phyloP scores from a whole-genome alignment of 2,888 invertebrate species.

The Drosophila sordidula region DNA sequence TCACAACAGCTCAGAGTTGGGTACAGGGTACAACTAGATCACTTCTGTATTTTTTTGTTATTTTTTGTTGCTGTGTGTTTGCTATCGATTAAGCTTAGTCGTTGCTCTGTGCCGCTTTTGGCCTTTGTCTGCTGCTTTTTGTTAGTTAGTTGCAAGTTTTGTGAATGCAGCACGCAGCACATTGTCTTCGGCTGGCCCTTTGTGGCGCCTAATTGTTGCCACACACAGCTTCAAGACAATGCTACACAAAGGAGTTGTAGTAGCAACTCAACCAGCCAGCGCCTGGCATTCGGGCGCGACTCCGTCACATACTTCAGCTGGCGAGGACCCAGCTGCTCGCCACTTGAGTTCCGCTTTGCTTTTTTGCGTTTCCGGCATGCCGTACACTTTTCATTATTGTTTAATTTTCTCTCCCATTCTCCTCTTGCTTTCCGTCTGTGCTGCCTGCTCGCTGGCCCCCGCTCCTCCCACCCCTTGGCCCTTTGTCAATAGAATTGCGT shows the following conservation, averaged over 20 bases:
- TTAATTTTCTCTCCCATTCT: conserved; percentile 13
- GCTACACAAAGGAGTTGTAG: conserved; percentile 18
- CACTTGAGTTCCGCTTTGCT: conserved; percentile 35
- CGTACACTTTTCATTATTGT: conserved; percentile 34
- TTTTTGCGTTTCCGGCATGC: conserved; percentile 26
- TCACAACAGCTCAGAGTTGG: too few relatives aligned
- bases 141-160: conserved; percentile 12
- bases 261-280: neutral
- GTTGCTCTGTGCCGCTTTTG: conserved; percentile 41
- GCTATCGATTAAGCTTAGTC: conserved; percentile 72
- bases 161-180: conserved; percentile 22
- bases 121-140: conserved; percentile 25
- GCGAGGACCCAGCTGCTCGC: conserved; percentile 15
- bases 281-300: neutral
- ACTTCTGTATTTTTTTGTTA: conserved; percentile 4
- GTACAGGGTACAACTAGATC: neutral
- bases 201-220: conserved; percentile 25
- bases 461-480: neutral
- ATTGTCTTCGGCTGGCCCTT: conserved; percentile 26
- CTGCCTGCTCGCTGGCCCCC: neutral
- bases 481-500: conserved; percentile 37
- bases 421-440: neutral
- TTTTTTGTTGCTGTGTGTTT: conserved; percentile 21
- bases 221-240: conserved; percentile 24
- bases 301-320: conserved; percentile 1